Percentiles rank a stretch among this genome's conserved stretches.
These are phyloP conservation scores for Crenuchus spilurus DNA, from an alignment of 2,797 vertebrate genomes.

Conservation along the genomic window DNA sequence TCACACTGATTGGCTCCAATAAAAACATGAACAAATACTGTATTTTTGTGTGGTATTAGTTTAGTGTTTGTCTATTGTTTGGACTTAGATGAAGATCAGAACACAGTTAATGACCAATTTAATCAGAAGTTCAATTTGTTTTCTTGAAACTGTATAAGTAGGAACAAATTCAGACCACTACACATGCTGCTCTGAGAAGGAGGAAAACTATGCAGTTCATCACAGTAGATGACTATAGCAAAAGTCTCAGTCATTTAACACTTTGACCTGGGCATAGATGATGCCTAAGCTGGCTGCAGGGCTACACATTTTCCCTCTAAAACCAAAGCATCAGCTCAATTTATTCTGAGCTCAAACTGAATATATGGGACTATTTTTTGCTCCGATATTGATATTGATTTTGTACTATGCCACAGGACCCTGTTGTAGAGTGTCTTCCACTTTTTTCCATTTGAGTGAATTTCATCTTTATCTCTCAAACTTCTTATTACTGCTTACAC, in stretches of 20 bases:
- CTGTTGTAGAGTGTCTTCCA: background rate
- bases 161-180: background rate
- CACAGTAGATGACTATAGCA: background rate
- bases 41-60: too few relatives aligned
- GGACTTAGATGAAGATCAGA: too few relatives aligned
- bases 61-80: too few relatives aligned
- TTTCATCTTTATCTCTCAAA: background rate
- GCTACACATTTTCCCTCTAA: background rate
- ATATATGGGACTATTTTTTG: background rate
- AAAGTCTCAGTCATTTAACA: background rate
- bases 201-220: background rate
- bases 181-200: background rate
- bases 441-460: background rate
- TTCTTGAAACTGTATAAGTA: too few relatives aligned
- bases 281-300: background rate
- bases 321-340: background rate
- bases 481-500: too few relatives aligned
- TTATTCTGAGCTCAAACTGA: background rate
- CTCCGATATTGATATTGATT: conserved; percentile 1
- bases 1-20: too few relatives aligned
- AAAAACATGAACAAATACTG: too few relatives aligned
- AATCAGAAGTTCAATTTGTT: too few relatives aligned
- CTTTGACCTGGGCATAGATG: background rate
- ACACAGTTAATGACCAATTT: too few relatives aligned
- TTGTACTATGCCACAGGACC: background rate